Percentiles rank a stretch among this genome's conserved stretches.
Conservation (phyloP, 2,797 vertebrate genomes). For the Manis javanica region DNA sequence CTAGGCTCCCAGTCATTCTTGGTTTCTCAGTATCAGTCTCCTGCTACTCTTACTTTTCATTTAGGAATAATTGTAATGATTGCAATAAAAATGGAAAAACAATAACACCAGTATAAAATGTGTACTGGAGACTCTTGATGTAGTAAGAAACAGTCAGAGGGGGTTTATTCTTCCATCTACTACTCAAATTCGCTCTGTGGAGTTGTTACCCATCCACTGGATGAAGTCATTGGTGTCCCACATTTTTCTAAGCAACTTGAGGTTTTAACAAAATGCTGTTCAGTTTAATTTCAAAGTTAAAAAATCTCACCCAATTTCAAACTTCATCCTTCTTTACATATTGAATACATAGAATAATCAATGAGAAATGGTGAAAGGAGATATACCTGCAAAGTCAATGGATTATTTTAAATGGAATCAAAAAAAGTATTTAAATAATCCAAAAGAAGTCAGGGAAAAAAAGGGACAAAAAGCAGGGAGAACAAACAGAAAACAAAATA, state of each 20-base stretch:
- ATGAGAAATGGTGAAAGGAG: neutral
- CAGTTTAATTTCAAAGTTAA: neutral
- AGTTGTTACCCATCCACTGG: neutral
- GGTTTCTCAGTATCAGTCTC: neutral
- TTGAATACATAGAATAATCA: neutral
- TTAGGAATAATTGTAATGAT: neutral
- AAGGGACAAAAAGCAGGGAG: neutral
- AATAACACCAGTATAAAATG: neutral
- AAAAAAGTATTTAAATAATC: neutral
- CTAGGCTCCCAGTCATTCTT: neutral
- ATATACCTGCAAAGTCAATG: neutral
- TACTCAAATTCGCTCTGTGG: neutral
- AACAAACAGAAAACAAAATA: neutral
- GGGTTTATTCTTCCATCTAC: neutral
- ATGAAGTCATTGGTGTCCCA: neutral
- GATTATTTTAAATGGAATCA: neutral
- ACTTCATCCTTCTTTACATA: neutral
- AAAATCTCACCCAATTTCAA: neutral
- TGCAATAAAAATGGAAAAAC: neutral
- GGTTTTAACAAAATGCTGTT: neutral
- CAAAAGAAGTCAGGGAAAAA: neutral
- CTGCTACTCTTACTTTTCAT: neutral
- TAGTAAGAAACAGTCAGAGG: neutral
- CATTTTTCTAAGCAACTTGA: neutral
- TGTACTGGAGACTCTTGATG: neutral